Percentiles rank a stretch among this genome's conserved stretches.
These are phyloP conservation scores for Oscheius sp. DNA, from an alignment of 2,888 invertebrate species.

Conservation along the genomic window DNA sequence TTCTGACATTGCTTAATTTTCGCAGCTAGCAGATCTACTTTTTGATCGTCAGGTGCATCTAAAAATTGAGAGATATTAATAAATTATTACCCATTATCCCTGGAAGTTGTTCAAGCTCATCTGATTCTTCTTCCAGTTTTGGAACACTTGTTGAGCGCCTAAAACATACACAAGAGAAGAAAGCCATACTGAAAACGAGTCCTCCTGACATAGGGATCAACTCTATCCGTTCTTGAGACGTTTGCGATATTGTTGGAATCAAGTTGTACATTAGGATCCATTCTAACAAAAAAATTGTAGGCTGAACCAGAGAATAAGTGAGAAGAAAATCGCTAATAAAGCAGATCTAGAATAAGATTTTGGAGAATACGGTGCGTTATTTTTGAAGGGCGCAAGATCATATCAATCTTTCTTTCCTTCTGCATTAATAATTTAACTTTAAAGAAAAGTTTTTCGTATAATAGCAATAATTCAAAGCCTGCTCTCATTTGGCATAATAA, in stretches of 20 bases:
- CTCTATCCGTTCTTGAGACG: not conserved
- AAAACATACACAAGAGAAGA: not conserved
- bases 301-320: no score
- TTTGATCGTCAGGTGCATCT: conserved; percentile 3
- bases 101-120: not conserved
- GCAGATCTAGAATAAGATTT: no score
- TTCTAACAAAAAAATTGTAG: no score
- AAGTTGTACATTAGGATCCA: not conserved
- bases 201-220: conserved; percentile 3
- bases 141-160: not conserved
- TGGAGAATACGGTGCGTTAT: no score
- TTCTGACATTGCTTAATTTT: conserved; percentile 13
- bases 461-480: no score
- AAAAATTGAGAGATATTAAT: not conserved
- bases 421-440: no score
- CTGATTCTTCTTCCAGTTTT: not conserved
- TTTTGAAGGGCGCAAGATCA: no score
- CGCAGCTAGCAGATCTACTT: not conserved
- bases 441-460: no score
- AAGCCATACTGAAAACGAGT: conserved; percentile 12
- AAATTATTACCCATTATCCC: not conserved
- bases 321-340: no score
- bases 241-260: not conserved
- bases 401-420: no score
- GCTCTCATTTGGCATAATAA: no score